These are phyloP conservation scores for Chlorodrepanis virens DNA, from an alignment of 2,113 vertebrate species.

Conservation along the genomic window DNA sequence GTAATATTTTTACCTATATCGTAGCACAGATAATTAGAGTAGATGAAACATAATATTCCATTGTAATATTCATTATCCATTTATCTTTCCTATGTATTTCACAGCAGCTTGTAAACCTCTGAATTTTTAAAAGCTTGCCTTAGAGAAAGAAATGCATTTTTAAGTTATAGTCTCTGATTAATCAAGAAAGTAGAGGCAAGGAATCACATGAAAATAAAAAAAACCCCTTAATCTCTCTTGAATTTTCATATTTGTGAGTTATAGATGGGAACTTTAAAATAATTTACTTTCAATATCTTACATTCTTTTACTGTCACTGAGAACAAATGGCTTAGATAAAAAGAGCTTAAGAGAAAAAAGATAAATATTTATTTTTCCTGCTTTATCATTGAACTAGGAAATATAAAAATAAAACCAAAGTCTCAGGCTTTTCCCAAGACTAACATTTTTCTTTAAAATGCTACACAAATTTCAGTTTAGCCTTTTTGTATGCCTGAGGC, in stretches of 20 bases:
- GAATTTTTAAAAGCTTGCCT: background rate
- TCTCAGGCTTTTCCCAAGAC: background rate
- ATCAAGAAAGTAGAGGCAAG: background rate
- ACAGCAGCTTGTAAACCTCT: background rate
- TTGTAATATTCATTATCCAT: background rate
- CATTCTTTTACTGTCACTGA: background rate
- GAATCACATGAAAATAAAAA: background rate
- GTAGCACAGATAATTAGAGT: background rate
- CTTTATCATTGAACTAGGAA: background rate
- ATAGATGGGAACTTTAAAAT: background rate
- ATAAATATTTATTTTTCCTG: background rate
- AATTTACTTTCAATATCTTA: background rate
- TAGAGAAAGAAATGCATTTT: background rate
- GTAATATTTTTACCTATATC: background rate
- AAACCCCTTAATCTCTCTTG: background rate
- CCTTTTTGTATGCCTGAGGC: background rate
- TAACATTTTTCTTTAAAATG: background rate
- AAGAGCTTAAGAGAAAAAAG: background rate
- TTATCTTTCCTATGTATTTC: background rate
- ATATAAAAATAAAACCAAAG: background rate
- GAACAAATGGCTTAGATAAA: background rate
- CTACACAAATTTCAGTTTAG: background rate
- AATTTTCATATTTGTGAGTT: background rate
- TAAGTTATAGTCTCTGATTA: background rate
- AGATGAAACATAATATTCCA: background rate